Conservation (phyloP, 2,113 vertebrate species). For the Delphinapterus leucas region DNA sequence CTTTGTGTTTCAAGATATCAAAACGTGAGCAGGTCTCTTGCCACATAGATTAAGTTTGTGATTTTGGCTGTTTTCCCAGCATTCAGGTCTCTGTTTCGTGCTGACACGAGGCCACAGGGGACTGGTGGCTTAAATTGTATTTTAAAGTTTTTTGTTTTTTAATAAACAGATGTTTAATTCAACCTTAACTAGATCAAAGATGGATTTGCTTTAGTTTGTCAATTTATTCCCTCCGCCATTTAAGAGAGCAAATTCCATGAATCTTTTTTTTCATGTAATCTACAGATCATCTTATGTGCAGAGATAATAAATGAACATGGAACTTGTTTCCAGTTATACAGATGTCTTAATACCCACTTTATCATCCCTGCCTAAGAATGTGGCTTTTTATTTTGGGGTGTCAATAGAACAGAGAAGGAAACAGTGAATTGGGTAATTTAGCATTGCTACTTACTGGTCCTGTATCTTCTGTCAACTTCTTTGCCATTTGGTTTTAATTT, state of each 20-base stretch:
- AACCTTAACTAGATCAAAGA: neutral
- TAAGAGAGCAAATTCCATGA: neutral
- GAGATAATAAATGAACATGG: neutral
- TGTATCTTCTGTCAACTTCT: neutral
- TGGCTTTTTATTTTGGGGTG: neutral
- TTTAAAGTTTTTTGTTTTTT: neutral
- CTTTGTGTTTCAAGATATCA: slow-evolving; percentile 15
- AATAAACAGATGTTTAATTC: slow-evolving; percentile 3
- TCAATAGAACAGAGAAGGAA: neutral
- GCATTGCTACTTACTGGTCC: neutral
- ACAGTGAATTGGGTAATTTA: neutral
- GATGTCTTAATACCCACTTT: neutral
- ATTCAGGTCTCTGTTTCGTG: neutral
- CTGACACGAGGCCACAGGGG: neutral
- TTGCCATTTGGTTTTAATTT: slow-evolving; percentile 27
- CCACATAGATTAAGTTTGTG: neutral
- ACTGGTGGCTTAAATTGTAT: neutral
- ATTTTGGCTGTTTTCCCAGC: neutral
- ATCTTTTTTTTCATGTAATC: neutral
- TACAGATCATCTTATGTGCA: neutral
- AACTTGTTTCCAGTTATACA: neutral
- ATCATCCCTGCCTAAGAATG: neutral
- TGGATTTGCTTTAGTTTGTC: neutral
- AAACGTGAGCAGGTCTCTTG: neutral
- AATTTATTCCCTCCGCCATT: neutral